Base-by-base conservation (phyloP, 2,113 vertebrate species). In the Leptocoma aspasia region DNA sequence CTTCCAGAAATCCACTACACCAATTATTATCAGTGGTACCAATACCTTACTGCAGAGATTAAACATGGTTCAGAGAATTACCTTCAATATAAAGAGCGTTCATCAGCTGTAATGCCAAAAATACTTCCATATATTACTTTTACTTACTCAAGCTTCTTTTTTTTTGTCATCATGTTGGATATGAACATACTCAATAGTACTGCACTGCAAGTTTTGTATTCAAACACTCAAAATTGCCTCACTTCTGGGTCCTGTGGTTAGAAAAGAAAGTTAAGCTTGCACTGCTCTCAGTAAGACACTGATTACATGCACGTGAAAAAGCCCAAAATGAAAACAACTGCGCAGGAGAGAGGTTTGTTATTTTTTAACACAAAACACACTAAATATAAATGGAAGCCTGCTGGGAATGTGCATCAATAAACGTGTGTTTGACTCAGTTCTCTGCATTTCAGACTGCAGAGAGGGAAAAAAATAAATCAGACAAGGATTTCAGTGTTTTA, bases 261-360 rank as follows among this genome's bases (percentile, higher is more conserved):
- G 45, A 83, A 78, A 80, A 47, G 26, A 35, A 68, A 69, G 44
- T 89, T 70, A 70, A 72, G 47, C 22, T 91, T 59, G 69, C n/a
- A 54, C 6, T 50, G 28, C 28, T 92, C 87, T 94, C 92, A 94
- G 71, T 70, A 72, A 94, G 92, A 92, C 82, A 79, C 53, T 84
- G 90, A 94, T 95, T 92, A 83, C 92, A 86, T 9, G 89, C 93
- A 61, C 59, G 47, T 86, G 94, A 95, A 89, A 97, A 97, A 96
- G 76, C 87, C 95, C 86, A 88, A 96, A 97, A 85, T 87, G 71
- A 95, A 97, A 98, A 90, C 80, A 96, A 75, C 82, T 80, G 61
- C 68, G 86, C 80, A 96, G 50, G 56, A 89, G 76, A 97, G 61
- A 97, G 64, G 24, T 23, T 50, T 81, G 39, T 2, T 56, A 19